Evolutionary conservation across 1,140 invertebrate genomes (phyloP).

Genomic region (Diuraphis noxia): DNA sequence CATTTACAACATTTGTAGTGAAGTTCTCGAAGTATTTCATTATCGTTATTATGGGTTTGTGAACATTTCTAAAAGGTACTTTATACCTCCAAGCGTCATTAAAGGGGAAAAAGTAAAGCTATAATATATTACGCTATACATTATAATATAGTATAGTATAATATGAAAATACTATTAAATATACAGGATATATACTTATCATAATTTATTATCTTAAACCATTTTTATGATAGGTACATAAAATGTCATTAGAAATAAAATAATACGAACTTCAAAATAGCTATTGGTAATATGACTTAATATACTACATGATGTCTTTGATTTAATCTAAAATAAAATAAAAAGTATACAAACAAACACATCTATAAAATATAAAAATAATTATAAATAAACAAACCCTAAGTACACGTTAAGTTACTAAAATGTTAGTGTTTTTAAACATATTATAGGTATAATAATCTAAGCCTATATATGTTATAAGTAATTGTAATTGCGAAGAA

Average conservation of each 20-base stretch:
- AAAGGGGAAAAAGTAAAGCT: background rate
- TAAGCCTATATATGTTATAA: too few relatives aligned
- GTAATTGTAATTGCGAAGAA: background rate
- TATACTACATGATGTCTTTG: too few relatives aligned
- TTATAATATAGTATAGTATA: too few relatives aligned
- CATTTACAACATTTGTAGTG: background rate
- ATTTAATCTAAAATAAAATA: too few relatives aligned
- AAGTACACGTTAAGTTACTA: background rate
- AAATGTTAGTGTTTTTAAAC: too few relatives aligned
- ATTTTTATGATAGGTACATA: background rate
- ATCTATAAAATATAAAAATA: too few relatives aligned
- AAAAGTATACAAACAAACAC: background rate
- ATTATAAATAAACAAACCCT: background rate
- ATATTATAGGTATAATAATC: too few relatives aligned
- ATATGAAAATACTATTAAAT: too few relatives aligned
- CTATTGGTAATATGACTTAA: background rate
- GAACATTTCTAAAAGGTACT: conserved; percentile 14
- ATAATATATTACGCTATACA: background rate
- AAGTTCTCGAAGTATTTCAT: background rate
- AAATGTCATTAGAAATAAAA: background rate
- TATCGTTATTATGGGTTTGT: background rate
- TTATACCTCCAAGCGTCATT: background rate
- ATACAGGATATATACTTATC: background rate
- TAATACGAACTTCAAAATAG: background rate
- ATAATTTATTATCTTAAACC: background rate